Conservation (phyloP, 2,888 invertebrate genomes). For the Apamea sordens region DNA sequence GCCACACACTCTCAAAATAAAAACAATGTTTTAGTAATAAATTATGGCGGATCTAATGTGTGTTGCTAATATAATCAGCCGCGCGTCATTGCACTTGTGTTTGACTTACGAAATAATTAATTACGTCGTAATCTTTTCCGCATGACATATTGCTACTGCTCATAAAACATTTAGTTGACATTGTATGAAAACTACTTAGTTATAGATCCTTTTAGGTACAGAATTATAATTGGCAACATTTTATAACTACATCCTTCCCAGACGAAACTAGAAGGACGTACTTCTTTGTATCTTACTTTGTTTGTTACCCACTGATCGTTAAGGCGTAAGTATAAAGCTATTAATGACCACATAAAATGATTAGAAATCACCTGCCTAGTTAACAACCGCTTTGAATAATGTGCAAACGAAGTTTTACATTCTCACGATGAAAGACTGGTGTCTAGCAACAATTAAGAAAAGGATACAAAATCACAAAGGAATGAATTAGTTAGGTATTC, state of each 20-base stretch:
- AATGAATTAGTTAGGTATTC: conserved; percentile 7
- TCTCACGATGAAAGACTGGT: conserved; percentile 25
- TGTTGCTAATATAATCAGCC: conserved; percentile 72
- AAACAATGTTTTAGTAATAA: conserved; percentile 82
- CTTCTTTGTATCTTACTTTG: neutral
- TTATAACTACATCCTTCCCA: neutral
- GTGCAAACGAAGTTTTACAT: conserved; percentile 19
- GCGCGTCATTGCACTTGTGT: conserved; percentile 70
- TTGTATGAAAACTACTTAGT: conserved; percentile 9
- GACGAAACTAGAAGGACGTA: neutral
- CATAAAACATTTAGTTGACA: conserved; percentile 24
- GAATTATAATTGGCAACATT: conserved; percentile 11
- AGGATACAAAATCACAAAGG: neutral
- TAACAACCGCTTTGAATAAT: neutral
- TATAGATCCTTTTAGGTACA: conserved; percentile 8
- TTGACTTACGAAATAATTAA: conserved; percentile 58
- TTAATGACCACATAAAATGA: conserved; percentile 31
- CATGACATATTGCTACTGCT: conserved; percentile 19
- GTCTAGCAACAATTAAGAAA: neutral
- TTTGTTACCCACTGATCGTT: conserved; percentile 5
- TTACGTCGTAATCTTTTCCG: conserved; percentile 44
- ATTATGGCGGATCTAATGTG: conserved; percentile 71
- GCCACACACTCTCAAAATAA: conserved; percentile 86
- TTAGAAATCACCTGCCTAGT: conserved; percentile 26
- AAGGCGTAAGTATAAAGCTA: conserved; percentile 20